A percentile compares a stretch with the other conserved stretches of the same genome.
Evolutionary conservation across 2,113 vertebrate genomes (phyloP).

Genomic region (Cariama cristata): DNA sequence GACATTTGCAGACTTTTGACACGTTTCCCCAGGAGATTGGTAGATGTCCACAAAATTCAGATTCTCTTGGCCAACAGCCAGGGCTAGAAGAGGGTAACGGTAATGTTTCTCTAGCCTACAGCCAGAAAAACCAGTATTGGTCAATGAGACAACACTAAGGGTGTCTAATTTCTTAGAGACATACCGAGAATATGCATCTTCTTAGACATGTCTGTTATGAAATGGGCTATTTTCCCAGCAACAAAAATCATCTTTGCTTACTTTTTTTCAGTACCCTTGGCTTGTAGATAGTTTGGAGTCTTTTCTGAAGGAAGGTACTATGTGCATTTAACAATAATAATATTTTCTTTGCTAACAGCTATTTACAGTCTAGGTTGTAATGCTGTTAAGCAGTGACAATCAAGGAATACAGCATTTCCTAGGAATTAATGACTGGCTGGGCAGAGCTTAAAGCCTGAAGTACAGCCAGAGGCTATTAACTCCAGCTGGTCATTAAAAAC

Average conservation of each 20-base stretch:
- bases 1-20: background rate
- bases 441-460: conserved; percentile 40
- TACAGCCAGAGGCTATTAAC: conserved; percentile 61
- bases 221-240: background rate
- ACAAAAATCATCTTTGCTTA: background rate
- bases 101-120: background rate
- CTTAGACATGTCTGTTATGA: background rate
- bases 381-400: conserved; percentile 39
- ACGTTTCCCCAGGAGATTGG: background rate
- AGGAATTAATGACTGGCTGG: conserved; percentile 59
- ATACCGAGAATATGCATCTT: background rate
- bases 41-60: background rate
- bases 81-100: background rate
- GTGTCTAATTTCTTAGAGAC: background rate
- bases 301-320: conserved; percentile 6
- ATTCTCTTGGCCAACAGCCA: background rate
- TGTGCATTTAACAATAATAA: conserved; percentile 1
- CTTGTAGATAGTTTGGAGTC: background rate
- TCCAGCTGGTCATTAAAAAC: conserved; percentile 67
- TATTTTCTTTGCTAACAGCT: conserved; percentile 15
- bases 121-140: background rate
- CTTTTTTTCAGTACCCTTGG: background rate
- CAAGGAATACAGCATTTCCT: conserved; percentile 56
- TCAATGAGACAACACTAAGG: background rate
- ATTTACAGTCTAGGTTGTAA: conserved; percentile 25